phyloP scores from a whole-genome alignment of 2,888 invertebrate genomes.

The Parthenolecanium corni region DNA sequence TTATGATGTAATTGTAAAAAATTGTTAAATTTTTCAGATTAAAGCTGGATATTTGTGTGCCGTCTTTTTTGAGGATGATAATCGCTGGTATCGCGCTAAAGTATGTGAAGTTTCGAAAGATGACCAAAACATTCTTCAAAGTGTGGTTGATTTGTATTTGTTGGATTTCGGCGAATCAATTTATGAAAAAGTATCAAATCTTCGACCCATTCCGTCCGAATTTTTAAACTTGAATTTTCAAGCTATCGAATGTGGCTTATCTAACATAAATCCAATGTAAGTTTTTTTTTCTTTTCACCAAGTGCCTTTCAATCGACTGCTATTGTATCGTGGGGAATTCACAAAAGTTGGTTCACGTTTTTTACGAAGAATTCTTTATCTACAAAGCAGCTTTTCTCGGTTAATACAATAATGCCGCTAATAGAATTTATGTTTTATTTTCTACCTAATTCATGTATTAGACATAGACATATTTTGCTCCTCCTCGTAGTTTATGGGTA shows the following conservation, averaged over 20 bases:
- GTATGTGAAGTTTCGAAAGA: background rate
- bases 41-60: slow-evolving; percentile 13
- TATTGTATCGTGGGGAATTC: background rate
- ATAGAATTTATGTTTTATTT: too few relatives aligned
- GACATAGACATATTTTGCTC: too few relatives aligned
- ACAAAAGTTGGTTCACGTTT: too few relatives aligned
- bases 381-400: too few relatives aligned
- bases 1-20: too few relatives aligned
- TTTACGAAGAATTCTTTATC: too few relatives aligned
- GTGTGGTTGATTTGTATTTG: slow-evolving; percentile 4
- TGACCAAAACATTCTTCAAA: background rate
- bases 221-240: slow-evolving; percentile 18
- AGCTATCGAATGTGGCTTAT: slow-evolving; percentile 13
- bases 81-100: slow-evolving; percentile 15
- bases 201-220: slow-evolving; percentile 1
- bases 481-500: too few relatives aligned
- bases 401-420: too few relatives aligned
- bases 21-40: background rate
- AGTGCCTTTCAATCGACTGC: background rate
- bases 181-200: background rate
- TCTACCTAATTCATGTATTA: too few relatives aligned
- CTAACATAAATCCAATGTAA: slow-evolving; percentile 6
- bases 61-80: background rate
- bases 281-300: too few relatives aligned
- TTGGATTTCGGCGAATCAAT: slow-evolving; percentile 11